Conservation (phyloP, 92 coral and sea anemone genomes). For the Metridium senile region DNA sequence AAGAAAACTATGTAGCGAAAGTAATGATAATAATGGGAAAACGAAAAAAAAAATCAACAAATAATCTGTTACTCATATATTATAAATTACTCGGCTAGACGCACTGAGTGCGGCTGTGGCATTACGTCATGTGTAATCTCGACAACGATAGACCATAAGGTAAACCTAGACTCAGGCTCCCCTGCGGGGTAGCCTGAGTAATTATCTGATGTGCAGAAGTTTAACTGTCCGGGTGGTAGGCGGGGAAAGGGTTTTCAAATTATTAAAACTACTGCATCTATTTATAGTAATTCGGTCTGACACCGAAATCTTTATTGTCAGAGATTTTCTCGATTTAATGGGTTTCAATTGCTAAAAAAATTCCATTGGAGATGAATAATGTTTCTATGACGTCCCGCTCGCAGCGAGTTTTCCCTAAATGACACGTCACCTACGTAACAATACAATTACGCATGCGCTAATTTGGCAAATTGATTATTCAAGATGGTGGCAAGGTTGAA, state of each 20-base stretch:
- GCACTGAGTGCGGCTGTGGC: no score
- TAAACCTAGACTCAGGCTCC: no score
- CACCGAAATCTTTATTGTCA: not conserved
- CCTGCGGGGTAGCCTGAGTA: no score
- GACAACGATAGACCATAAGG: no score
- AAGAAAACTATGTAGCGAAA: not conserved
- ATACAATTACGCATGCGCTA: conserved; percentile 67
- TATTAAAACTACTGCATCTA: not conserved
- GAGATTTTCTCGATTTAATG: conserved; percentile 30
- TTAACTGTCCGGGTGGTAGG: not conserved
- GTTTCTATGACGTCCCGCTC: conserved; percentile 26
- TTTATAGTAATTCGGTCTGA: not conserved
- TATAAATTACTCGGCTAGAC: no score
- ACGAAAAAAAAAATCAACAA: no score
- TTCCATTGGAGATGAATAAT: not conserved
- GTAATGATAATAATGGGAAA: no score
- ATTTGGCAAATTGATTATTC: conserved; percentile 31
- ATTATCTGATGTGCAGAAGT: no score
- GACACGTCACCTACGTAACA: conserved; percentile 87
- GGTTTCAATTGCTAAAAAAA: not conserved
- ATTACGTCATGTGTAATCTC: no score
- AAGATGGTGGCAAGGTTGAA: conserved; percentile 71
- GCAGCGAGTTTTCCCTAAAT: conserved; percentile 34
- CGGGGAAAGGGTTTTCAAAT: not conserved
- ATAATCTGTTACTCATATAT: no score